Evolutionary conservation across 2,113 vertebrate species (phyloP).

Genomic region (Acrocephalus kingi): DNA sequence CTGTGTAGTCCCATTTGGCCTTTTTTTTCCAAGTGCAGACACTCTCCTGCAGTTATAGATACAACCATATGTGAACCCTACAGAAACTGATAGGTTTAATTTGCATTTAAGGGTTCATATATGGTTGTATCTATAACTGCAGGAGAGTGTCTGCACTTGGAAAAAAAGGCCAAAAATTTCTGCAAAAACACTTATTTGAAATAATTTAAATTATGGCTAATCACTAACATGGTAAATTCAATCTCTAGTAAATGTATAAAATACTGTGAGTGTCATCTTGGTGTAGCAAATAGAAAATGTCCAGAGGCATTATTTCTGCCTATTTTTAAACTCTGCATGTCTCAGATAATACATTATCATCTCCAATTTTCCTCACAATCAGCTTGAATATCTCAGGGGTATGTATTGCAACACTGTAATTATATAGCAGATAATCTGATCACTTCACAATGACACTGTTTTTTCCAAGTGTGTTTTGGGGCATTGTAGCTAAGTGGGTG

Average conservation of each 20-base stretch:
- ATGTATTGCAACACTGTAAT: background rate
- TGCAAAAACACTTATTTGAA: background rate
- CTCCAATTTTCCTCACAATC: background rate
- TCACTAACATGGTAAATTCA: background rate
- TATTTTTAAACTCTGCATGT: slow-evolving; percentile 5
- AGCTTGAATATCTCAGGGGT: background rate
- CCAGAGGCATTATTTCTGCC: background rate
- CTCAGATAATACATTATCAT: slow-evolving; percentile 8
- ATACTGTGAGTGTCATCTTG: background rate
- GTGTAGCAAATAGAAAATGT: background rate
- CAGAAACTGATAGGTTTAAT: too few relatives aligned
- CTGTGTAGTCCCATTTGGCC: background rate
- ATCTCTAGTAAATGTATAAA: background rate
- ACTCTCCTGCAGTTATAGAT: too few relatives aligned
- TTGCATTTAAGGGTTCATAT: background rate
- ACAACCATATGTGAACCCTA: too few relatives aligned
- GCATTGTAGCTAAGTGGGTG: background rate
- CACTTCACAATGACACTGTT: background rate
- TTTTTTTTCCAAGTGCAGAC: too few relatives aligned
- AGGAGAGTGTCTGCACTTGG: background rate
- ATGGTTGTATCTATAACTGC: background rate
- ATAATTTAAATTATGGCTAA: background rate
- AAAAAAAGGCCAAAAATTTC: background rate
- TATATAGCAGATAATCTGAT: background rate
- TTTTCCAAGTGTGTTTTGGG: background rate